Conservation (phyloP, 2,888 invertebrate species). For the Nysson spinosus region DNA sequence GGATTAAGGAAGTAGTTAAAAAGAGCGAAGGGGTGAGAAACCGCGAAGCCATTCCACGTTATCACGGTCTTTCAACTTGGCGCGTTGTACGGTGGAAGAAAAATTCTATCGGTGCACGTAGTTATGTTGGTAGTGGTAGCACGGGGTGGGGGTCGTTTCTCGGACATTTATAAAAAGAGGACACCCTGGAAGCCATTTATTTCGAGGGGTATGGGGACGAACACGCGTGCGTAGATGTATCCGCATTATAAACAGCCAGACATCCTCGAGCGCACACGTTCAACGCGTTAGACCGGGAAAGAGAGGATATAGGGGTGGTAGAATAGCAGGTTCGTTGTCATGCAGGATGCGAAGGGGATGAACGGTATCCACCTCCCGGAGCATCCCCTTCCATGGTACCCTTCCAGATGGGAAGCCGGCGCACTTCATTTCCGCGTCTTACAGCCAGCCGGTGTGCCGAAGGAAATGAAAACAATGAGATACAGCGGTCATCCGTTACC, state of each 20-base stretch:
- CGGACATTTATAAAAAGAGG: slow-evolving; percentile 7
- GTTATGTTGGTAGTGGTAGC: too few relatives aligned
- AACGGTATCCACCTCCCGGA: slow-evolving; percentile 57
- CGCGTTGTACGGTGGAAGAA: neutral
- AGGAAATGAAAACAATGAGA: slow-evolving; percentile 78
- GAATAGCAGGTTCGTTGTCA: slow-evolving; percentile 68
- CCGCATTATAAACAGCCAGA: slow-evolving; percentile 22
- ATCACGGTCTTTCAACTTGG: slow-evolving; percentile 4
- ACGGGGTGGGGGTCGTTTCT: too few relatives aligned
- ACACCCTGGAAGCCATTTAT: slow-evolving; percentile 45
- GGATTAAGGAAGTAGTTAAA: slow-evolving; percentile 29
- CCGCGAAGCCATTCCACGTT: slow-evolving; percentile 18
- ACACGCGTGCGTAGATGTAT: slow-evolving; percentile 44
- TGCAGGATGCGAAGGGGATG: slow-evolving; percentile 72
- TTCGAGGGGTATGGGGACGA: slow-evolving; percentile 8
- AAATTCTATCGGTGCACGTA: too few relatives aligned
- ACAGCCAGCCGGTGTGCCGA: slow-evolving; percentile 73
- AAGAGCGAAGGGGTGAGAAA: slow-evolving; percentile 4
- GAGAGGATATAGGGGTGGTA: slow-evolving; percentile 3
- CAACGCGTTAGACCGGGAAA: neutral
- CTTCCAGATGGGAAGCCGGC: slow-evolving; percentile 69
- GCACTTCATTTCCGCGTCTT: slow-evolving; percentile 78
- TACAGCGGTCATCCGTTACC: slow-evolving; percentile 78
- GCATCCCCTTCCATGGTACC: slow-evolving; percentile 18
- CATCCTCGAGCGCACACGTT: neutral